A percentile compares a stretch with the other conserved stretches of the same genome.
Evolutionary conservation across 1,140 invertebrate species (phyloP).

Genomic region (Wiebesia pumilae): DNA sequence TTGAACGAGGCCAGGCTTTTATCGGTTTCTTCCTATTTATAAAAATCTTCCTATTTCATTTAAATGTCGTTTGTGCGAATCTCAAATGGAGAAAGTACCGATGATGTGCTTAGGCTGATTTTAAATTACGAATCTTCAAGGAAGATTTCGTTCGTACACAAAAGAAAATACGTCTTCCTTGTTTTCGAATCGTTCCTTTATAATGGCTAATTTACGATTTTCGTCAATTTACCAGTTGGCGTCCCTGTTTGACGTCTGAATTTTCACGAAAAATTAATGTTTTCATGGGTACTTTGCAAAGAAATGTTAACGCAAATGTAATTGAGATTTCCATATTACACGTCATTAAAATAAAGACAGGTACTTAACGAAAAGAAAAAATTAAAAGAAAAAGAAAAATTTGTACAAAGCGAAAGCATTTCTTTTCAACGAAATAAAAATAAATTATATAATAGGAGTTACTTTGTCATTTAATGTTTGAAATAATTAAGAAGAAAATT

Average conservation of each 20-base stretch:
- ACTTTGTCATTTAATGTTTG: neutral
- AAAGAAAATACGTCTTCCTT: constrained; percentile 40
- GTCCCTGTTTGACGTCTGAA: neutral
- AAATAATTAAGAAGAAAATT: neutral
- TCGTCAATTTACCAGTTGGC: neutral
- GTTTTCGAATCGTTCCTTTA: constrained; percentile 4
- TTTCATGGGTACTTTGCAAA: no score
- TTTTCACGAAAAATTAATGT: neutral
- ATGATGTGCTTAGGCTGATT: constrained; percentile 8
- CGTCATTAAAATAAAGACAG: no score
- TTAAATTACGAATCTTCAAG: constrained; percentile 8
- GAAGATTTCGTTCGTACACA: constrained; percentile 42
- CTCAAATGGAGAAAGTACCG: constrained; percentile 37
- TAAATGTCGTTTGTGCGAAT: constrained; percentile 37
- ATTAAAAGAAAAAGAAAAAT: no score
- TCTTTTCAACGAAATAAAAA: neutral
- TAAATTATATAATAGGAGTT: neutral
- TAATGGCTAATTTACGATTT: constrained; percentile 20
- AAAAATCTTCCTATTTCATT: constrained; percentile 30
- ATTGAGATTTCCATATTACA: no score
- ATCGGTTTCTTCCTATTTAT: constrained; percentile 11
- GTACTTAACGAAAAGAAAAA: no score
- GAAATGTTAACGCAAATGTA: no score
- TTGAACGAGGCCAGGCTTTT: constrained; percentile 26
- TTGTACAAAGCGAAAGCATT: no score